Evolutionary conservation across 2,797 vertebrate genomes (phyloP), one percentile per base, ranked within the genome.

Genomic region (Cercopithecus hamlyni): DNA sequence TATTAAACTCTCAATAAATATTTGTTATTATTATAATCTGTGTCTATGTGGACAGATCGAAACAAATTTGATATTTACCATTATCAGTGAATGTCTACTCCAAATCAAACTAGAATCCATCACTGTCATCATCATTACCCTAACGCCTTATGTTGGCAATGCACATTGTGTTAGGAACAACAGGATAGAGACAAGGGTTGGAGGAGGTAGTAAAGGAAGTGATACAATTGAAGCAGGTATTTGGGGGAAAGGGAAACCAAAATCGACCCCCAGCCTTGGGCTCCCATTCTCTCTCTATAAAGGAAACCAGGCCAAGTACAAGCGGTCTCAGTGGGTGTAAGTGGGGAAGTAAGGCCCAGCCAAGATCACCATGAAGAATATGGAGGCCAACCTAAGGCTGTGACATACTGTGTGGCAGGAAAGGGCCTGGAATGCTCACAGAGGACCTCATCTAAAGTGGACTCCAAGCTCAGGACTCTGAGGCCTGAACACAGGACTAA

Each of bases 1-100:
- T 22, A 94, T 30, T 89, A 88, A 93, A 92, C 61, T 12, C 75
- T 72, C 82, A 72, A 33, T 91, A 82, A 94, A 88, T 70, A 26
- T 84, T 70, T 93, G 81, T 27, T 73, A 94, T 41, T 85, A 92
- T 85, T 77, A 43, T 80, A 52, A 90, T 76, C 61, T 89, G 39
- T 55, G 45, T 92, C 45, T 79, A 17, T 75, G 57, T 64, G 41
- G 75, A 24, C 79, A 50, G 45, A 58, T 48, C 64, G 83, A 96
- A 96, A 81, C 13, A 93, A 90, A 79, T 50, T 26, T 83, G 57
- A 39, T 82, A 57, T 75, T 82, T 88, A 72, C 82, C 52, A 61
- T 36, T 11, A 50, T 72, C 79, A 75, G 11, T 26, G 48, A 77
- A 67, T 15, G 41, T 81, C 92, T 95, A 19, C 93, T 87, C 41